Percentiles rank a stretch among this genome's conserved stretches.
phyloP scores from a whole-genome alignment of 2,888 invertebrate species.

The Mechanitis mazaeus region DNA sequence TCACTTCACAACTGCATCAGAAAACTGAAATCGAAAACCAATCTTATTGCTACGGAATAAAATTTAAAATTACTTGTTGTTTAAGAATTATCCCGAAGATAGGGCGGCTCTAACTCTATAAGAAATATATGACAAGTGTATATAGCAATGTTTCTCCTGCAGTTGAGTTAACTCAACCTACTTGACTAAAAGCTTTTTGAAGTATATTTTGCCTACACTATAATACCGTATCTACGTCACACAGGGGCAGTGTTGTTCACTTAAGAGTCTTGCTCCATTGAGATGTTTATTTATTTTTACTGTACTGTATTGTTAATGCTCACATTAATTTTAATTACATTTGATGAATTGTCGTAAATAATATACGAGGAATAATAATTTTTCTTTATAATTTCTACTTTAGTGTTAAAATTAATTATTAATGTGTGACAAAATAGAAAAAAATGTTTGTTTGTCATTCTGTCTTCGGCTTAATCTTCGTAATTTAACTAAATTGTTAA shows the following conservation, averaged over 20 bases:
- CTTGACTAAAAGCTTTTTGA: conserved; percentile 7
- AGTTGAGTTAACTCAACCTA: conserved; percentile 6
- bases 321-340: too few relatives aligned
- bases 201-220: conserved; percentile 3
- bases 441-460: too few relatives aligned
- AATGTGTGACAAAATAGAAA: too few relatives aligned
- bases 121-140: conserved; percentile 16
- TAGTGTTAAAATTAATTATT: too few relatives aligned
- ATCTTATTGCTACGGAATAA: conserved; percentile 12
- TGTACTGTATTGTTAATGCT: not conserved
- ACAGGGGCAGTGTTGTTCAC: conserved; percentile 4
- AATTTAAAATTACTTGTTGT: conserved; percentile 13
- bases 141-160: conserved; percentile 9
- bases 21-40: conserved; percentile 1
- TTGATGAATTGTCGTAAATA: too few relatives aligned
- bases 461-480: too few relatives aligned
- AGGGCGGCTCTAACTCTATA: conserved; percentile 21
- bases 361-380: too few relatives aligned
- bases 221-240: not conserved
- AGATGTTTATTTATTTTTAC: not conserved
- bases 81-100: conserved; percentile 12
- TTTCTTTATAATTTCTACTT: too few relatives aligned
- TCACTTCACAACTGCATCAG: conserved; percentile 44
- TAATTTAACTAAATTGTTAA: too few relatives aligned
- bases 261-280: not conserved